A percentile compares a stretch with the other conserved stretches of the same genome.
Evolutionary conservation across 1,140 invertebrate genomes (phyloP).

Genomic region (Leptoteleia sp.): DNA sequence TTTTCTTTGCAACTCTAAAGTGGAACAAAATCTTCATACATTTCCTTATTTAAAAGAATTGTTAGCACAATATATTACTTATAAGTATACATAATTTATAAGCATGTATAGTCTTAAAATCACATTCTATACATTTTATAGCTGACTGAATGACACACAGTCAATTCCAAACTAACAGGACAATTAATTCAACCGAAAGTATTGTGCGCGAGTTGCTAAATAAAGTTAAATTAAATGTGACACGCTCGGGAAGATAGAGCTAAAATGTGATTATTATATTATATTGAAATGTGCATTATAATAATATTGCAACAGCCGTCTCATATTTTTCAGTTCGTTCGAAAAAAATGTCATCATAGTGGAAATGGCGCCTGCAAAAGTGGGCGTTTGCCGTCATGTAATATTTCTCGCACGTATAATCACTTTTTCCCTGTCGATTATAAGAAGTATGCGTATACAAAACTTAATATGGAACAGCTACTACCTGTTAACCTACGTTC

Average conservation of each 20-base stretch:
- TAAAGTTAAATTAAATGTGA: background rate
- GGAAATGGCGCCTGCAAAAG: slow-evolving; percentile 48
- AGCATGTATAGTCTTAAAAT: too few species aligned
- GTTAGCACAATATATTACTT: too few species aligned
- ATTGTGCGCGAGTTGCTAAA: background rate
- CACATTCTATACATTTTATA: too few species aligned
- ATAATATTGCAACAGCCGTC: slow-evolving; percentile 37
- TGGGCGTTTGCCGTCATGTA: slow-evolving; percentile 50
- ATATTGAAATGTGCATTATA: slow-evolving; percentile 20
- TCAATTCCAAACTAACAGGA: slow-evolving; percentile 19
- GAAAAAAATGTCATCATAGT: slow-evolving; percentile 51
- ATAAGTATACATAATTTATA: too few species aligned
- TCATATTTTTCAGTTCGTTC: slow-evolving; percentile 24
- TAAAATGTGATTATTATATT: slow-evolving; percentile 22
- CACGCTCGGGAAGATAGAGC: background rate
- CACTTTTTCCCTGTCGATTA: slow-evolving; percentile 56
- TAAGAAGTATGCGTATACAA: slow-evolving; percentile 50
- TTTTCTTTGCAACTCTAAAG: too few species aligned
- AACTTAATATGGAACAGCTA: slow-evolving; percentile 61
- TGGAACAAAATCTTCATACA: too few species aligned
- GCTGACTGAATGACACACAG: background rate
- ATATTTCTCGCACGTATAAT: slow-evolving; percentile 56
- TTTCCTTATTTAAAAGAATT: too few species aligned
- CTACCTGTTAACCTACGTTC: slow-evolving; percentile 60
- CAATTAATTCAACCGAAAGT: slow-evolving; percentile 6